These are phyloP conservation scores for Calcarius lapponicus DNA, from an alignment of 2,797 vertebrate species.

Conservation along the genomic window DNA sequence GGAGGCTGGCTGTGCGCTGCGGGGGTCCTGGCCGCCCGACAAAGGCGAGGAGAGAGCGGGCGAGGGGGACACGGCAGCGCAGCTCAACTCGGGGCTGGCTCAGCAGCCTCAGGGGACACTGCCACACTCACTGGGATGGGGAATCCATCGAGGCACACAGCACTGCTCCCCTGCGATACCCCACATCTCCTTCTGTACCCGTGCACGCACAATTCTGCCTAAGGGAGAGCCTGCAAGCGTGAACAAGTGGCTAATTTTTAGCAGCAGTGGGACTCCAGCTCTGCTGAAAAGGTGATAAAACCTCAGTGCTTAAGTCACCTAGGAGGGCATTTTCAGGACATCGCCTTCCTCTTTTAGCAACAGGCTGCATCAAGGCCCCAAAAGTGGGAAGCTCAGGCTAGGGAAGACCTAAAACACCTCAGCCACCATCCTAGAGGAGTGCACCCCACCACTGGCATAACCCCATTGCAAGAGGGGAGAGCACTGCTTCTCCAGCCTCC, in stretches of 20 bases:
- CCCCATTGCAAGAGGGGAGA: background rate
- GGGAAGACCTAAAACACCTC: background rate
- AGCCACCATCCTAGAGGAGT: fast-evolving
- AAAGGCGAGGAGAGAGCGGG: background rate
- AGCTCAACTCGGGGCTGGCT: background rate
- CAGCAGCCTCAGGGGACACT: background rate
- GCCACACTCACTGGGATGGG: background rate
- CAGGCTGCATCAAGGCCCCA: background rate
- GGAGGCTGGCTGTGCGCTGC: background rate
- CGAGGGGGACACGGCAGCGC: background rate
- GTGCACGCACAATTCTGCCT: background rate
- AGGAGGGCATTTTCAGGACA: background rate
- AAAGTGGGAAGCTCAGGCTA: background rate
- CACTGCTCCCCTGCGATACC: background rate
- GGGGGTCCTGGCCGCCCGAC: background rate
- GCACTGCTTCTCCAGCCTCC: background rate
- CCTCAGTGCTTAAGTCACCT: background rate
- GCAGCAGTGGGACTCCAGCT: background rate
- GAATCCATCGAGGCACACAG: fast-evolving
- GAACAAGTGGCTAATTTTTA: background rate
- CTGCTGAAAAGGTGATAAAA: background rate
- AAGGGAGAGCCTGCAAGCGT: fast-evolving
- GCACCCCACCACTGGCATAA: background rate
- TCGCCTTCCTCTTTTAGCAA: background rate
- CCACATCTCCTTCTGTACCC: background rate